Evolutionary conservation across 2,113 vertebrate genomes (phyloP), one percentile per base, ranked within the genome.

Genomic region (Myrmophylax atrothorax): DNA sequence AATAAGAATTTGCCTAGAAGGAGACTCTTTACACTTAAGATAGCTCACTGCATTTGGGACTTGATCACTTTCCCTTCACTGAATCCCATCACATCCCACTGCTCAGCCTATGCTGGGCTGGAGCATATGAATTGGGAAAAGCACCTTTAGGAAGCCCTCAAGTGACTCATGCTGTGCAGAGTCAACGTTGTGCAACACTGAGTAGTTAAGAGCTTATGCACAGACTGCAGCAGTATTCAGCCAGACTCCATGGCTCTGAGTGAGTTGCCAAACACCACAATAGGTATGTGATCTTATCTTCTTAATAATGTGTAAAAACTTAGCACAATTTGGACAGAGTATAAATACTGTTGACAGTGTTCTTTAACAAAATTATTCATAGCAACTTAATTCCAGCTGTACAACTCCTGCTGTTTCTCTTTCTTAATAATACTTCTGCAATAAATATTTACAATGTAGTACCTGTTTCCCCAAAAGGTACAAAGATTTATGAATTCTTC

Each of bases 341-440:
- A 67, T 74, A 93, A 96, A 90, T 78, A 89, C 90, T 97, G 94
- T 97, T 90, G 97, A 93, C 87, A 50, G 80, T 89, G 74, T 97
- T 94, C 96, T 92, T 97, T 93, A 95, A 94, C 81, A 93, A 96
- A 95, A 94, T 82, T 87, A 91, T 97, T 97, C 95, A 70, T 84
- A 96, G 44, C 52, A 68, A 26, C 24, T 78, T 95, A 92, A 92
- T 85, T 96, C 2, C 70, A 83, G 90, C 68, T 92, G 93, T 74
- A 83, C 74, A 86, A 68, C 33, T 91, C 78, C 69, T 90, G 93
- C 91, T 87, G 44, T 38, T 59, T 81, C 53, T 97, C 73, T 95
- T 96, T 93, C 94, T 95, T 86, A 94, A 59, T 77, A 93, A 87
- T 80, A 79, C 50, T 74, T 31, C 15, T 78, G 17, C 52, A 89